Evolutionary conservation across 2,113 vertebrate genomes (phyloP), one percentile per base, ranked within the genome.

Genomic region (Polypterus senegalus): DNA sequence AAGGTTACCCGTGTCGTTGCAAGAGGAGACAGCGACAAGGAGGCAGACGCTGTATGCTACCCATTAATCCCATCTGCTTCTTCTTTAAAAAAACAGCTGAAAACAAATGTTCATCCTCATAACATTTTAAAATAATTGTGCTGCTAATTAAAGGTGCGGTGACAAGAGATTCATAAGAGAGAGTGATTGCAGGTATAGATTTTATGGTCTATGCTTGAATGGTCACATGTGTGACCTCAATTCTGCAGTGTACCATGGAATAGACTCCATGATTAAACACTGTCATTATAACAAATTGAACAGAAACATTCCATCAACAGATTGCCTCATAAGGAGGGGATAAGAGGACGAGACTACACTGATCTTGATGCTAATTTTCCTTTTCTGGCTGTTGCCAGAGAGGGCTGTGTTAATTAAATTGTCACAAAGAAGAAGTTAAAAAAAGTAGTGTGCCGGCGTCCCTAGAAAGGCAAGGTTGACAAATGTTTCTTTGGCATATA

Each of bases 201-300:
- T 83, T 78, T 73, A 61, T 79, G 76, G 74, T 85, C 57, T 67
- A 76, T 84, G 83, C 78, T 78, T 82, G 77, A 75, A 76, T 75
- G 66, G 79, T 71, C 78, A 80, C 77, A 77, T 82, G 79, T 81
- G 76, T 86, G 84, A 85, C 86, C 80, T 84, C 79, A 81, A 77
- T 86, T 86, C 79, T 73, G 74, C 69, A 64, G 59, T 46, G 10
- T 70, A 72, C 77, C 72, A 67, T 68, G 47, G 73, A 78, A 69
- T 65, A 45, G 79, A 76, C 71, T 73, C 67, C 69, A 60, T 83
- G 85, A 78, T 88, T 82, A 82, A 77, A 77, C 76, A 73, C 78
- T 83, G 80, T 85, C 79, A 82, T 88, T 88, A 83, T 86, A 85
- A 83, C 77, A 84, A 83, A 84, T 83, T 79, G 80, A 83, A 84